These are phyloP conservation scores for Thamnophis elegans DNA, from an alignment of 2,797 vertebrate species.

Conservation along the genomic window DNA sequence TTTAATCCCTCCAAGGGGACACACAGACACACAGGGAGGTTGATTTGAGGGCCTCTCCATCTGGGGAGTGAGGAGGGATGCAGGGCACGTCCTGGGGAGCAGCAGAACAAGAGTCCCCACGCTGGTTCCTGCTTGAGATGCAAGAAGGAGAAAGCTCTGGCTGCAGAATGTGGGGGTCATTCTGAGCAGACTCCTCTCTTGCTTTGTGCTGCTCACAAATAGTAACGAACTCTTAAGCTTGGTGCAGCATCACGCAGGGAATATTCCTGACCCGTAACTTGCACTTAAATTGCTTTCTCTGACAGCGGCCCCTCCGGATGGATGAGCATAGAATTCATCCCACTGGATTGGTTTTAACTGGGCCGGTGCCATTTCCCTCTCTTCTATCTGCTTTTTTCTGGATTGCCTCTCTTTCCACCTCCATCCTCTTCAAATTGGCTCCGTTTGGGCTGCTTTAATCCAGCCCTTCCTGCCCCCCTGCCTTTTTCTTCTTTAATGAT, in stretches of 20 bases:
- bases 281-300: not conserved
- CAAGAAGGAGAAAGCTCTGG: not conserved
- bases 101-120: not conserved
- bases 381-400: not conserved
- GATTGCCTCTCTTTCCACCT: not conserved
- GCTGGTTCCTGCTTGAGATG: not conserved
- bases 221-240: not conserved
- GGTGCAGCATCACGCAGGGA: not conserved
- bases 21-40: accelerated
- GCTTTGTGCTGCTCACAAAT: not conserved
- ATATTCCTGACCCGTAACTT: not conserved
- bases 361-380: not conserved
- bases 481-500: not conserved
- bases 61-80: not conserved
- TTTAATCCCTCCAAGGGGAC: not conserved
- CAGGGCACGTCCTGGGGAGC: not conserved
- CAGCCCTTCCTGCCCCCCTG: not conserved
- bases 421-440: not conserved
- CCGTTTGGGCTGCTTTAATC: not conserved
- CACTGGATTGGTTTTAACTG: not conserved
- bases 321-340: not conserved
- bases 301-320: not conserved
- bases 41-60: not conserved
- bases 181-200: too few species aligned
- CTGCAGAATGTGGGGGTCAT: not conserved